A percentile compares a stretch with the other conserved stretches of the same genome.
These are phyloP conservation scores for Leptinotarsa juncta DNA, from an alignment of 2,888 invertebrate species.

Conservation along the genomic window DNA sequence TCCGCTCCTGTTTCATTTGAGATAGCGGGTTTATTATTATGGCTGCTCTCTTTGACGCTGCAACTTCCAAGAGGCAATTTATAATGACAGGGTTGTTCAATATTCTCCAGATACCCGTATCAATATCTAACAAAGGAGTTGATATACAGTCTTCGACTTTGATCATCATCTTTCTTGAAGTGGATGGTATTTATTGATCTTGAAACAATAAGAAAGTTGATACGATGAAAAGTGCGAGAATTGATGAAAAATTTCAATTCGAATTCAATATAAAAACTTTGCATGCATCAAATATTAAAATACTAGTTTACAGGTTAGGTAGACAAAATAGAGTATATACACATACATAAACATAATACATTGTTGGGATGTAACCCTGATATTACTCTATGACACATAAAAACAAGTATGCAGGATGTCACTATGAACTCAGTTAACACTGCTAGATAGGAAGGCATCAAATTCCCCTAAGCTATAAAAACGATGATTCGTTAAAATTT, in stretches of 20 bases:
- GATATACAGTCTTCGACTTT: not conserved
- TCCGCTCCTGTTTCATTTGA: not conserved
- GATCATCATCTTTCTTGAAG: not conserved
- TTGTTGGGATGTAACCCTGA: too few relatives aligned
- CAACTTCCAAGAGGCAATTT: not conserved
- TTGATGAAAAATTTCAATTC: not conserved
- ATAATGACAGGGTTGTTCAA: not conserved
- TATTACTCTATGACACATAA: too few relatives aligned
- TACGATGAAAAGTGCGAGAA: not conserved
- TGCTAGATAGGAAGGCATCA: too few relatives aligned
- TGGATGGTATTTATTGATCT: not conserved
- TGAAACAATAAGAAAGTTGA: not conserved
- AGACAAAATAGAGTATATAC: too few relatives aligned
- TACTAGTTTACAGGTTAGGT: too few relatives aligned
- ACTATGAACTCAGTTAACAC: too few relatives aligned
- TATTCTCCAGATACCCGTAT: not conserved
- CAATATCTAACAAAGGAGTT: conserved; percentile 1
- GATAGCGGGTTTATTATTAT: conserved; percentile 5
- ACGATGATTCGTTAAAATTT: too few relatives aligned
- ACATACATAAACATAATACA: too few relatives aligned
- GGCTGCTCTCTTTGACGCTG: not conserved
- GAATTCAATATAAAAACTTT: too few relatives aligned
- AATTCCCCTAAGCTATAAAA: too few relatives aligned
- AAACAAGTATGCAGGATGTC: too few relatives aligned
- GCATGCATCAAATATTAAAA: too few relatives aligned